Evolutionary conservation across 64 coral and sea anemone species (phyloP).

Genomic region (Platygyra sinensis): DNA sequence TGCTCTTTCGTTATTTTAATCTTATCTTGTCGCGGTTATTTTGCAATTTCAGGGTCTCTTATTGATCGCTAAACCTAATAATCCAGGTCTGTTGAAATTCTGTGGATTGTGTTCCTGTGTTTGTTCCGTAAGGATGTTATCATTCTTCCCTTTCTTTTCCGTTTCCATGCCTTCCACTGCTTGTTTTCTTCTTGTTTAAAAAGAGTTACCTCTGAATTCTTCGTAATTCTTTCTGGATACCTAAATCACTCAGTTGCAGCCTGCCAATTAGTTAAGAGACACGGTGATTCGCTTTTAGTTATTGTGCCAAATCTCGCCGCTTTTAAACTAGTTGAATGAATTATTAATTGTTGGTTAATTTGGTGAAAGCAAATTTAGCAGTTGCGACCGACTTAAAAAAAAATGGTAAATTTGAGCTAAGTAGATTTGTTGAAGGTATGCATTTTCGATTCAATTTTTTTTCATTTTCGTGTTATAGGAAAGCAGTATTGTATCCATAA

Average conservation of each 20-base stretch:
- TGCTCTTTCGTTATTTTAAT: background rate
- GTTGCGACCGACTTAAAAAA: background rate
- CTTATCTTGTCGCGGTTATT: background rate
- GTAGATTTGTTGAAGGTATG: too few relatives aligned
- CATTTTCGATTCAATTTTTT: too few relatives aligned
- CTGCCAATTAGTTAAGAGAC: background rate
- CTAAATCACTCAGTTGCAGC: background rate
- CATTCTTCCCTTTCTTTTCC: background rate
- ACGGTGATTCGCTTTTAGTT: background rate
- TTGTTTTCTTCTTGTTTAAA: background rate
- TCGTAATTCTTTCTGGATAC: background rate
- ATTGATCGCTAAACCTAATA: background rate
- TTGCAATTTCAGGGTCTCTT: background rate
- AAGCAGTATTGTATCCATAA: too few relatives aligned
- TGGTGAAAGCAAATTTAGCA: background rate
- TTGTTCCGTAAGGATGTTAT: background rate
- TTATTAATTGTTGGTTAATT: constrained; percentile 14
- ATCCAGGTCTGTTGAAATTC: background rate
- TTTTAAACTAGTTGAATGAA: background rate
- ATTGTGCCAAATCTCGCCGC: background rate
- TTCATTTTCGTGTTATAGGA: too few relatives aligned
- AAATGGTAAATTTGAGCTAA: background rate
- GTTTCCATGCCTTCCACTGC: background rate
- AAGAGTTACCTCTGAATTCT: background rate
- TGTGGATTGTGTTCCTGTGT: background rate